Evolutionary conservation across 2,797 vertebrate species (phyloP).

Genomic region (Melanotaenia trifasciata): DNA sequence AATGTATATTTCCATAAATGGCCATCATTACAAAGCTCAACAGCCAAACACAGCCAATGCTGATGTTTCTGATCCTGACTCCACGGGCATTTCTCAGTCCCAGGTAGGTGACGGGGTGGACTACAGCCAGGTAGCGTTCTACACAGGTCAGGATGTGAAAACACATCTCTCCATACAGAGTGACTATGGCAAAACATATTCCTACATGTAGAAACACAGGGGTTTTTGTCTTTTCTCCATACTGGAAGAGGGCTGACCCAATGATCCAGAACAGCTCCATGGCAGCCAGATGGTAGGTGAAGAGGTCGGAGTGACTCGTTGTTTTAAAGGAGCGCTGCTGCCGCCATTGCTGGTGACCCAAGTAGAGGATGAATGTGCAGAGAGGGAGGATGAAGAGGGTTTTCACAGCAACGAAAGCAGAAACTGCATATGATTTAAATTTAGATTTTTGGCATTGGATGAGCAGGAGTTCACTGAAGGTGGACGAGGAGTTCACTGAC

Average conservation of each 20-base stretch:
- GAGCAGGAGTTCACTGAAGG: neutral
- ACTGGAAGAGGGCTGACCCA: neutral
- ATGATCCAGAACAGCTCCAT: constrained; percentile 1
- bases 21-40: accelerated
- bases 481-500: constrained; percentile 7
- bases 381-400: constrained; percentile 5
- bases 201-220: accelerated
- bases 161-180: neutral
- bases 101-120: constrained; percentile 48
- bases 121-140: constrained; percentile 5
- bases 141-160: constrained; percentile 33
- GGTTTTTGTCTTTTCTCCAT: too few relatives aligned
- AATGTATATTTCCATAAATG: neutral
- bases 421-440: neutral
- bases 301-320: constrained; percentile 17
- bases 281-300: constrained; percentile 24
- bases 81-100: neutral
- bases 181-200: accelerated
- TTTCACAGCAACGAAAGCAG: neutral
- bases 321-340: constrained; percentile 2
- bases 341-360: constrained; percentile 17
- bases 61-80: constrained; percentile 21
- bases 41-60: constrained; percentile 17
- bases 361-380: constrained; percentile 10
- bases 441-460: neutral